Percentiles rank a stretch among this genome's conserved stretches.
phyloP scores from a whole-genome alignment of 2,797 vertebrate species.

The Thunnus albacares region DNA sequence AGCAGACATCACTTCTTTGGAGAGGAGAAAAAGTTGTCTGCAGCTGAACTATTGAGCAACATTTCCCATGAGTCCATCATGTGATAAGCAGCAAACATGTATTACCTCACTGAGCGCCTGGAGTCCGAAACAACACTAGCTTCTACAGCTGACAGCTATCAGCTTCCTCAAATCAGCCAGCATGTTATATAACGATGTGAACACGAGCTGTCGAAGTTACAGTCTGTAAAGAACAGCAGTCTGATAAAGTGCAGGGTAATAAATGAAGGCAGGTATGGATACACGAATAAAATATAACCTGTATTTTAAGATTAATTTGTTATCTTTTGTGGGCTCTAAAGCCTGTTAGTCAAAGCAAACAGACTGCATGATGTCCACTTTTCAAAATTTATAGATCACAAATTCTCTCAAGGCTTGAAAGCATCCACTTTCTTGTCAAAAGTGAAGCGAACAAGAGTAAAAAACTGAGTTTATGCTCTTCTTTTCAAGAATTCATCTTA shows the following conservation, averaged over 20 bases:
- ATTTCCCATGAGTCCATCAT: slow-evolving; percentile 55
- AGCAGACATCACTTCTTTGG: slow-evolving; percentile 39
- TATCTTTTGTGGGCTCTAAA: background rate
- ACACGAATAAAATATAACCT: slow-evolving; percentile 9
- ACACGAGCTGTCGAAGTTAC: slow-evolving; percentile 22
- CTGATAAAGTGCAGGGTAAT: slow-evolving; percentile 27
- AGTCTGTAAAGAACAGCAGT: slow-evolving; percentile 32
- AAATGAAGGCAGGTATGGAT: slow-evolving; percentile 24
- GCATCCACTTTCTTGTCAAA: slow-evolving; percentile 20
- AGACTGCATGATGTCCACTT: slow-evolving; percentile 26
- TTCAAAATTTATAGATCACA: slow-evolving; percentile 15
- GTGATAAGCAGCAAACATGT: slow-evolving; percentile 47
- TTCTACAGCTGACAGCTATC: slow-evolving; percentile 62
- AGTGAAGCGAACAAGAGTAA: slow-evolving; percentile 1
- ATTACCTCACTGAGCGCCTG: slow-evolving; percentile 59
- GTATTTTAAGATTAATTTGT: slow-evolving; percentile 17
- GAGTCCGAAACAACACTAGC: slow-evolving; percentile 47
- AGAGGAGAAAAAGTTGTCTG: slow-evolving; percentile 49
- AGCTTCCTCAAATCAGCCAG: slow-evolving; percentile 62
- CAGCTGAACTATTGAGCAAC: slow-evolving; percentile 44
- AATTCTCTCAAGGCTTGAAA: slow-evolving; percentile 32
- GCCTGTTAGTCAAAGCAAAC: slow-evolving; percentile 25
- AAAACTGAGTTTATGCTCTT: background rate
- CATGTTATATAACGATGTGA: slow-evolving; percentile 45
- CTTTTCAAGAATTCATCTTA: slow-evolving; percentile 19